These are phyloP conservation scores for Eledone cirrhosa DNA, from an alignment of 2,888 invertebrate genomes.

Conservation along the genomic window DNA sequence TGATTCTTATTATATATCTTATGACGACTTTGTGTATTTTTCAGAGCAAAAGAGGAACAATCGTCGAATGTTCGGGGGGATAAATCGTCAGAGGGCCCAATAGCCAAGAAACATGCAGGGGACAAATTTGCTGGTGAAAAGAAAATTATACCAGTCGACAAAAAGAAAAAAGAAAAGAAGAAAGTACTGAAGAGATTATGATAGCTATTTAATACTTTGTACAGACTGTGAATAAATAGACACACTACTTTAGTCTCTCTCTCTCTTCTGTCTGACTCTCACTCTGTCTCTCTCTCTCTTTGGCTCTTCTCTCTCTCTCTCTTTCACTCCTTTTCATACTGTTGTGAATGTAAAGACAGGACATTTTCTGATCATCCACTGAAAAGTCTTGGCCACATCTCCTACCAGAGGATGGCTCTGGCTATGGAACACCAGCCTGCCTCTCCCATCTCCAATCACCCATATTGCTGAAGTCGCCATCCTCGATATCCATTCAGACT, in stretches of 20 bases:
- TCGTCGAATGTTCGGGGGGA: slow-evolving; percentile 37
- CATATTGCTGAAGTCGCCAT: too few relatives aligned
- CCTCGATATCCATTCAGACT: not conserved
- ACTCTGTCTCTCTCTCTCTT: not conserved
- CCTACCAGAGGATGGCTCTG: too few relatives aligned
- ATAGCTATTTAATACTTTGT: slow-evolving; percentile 57
- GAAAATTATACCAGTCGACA: slow-evolving; percentile 47
- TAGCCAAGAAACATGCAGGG: slow-evolving; percentile 86
- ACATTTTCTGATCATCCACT: too few relatives aligned
- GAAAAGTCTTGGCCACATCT: too few relatives aligned
- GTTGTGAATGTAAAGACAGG: not conserved
- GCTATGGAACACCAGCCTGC: too few relatives aligned
- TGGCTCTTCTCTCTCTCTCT: not conserved
- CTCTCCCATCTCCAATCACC: too few relatives aligned
- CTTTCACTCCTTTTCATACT: not conserved
- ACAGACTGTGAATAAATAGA: slow-evolving; percentile 28
- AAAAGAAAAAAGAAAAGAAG: slow-evolving; percentile 86
- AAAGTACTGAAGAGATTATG: slow-evolving; percentile 86
- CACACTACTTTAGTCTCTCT: slow-evolving; percentile 6
- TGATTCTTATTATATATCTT: not conserved
- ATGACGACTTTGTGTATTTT: too few relatives aligned
- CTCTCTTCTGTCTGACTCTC: not conserved
- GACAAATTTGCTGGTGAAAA: slow-evolving; percentile 68
- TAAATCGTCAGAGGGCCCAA: slow-evolving; percentile 73
- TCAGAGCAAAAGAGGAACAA: slow-evolving; percentile 42